Evolutionary conservation across 64 coral and sea anemone species (phyloP), one percentile per base, ranked within the genome.

Genomic region (Catalaphyllia jardinei): DNA sequence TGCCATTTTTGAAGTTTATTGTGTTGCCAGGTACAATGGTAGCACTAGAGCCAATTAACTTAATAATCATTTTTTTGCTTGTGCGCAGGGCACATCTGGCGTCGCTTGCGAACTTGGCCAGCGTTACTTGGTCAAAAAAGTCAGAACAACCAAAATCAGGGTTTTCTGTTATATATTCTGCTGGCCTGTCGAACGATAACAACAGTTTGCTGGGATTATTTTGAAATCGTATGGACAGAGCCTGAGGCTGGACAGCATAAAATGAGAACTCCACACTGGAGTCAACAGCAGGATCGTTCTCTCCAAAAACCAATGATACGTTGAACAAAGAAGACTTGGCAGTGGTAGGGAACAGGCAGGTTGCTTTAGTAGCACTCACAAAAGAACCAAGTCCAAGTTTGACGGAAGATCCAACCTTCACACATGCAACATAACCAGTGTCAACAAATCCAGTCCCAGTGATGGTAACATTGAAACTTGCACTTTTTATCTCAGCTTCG

Each of bases 371-470:
- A 16, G 80, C 25, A 69, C 80, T 87, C 1, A 93, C 72, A 60
- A 87, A 96, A 18, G 52, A 25, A 11, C 82, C 90, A 57, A 31
- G 51, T 4, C 57, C 86, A 25, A 69, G 22, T 11, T 69, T 69
- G 11, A 17, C 35, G 31, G 24, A 73, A 86, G 63, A 55, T 39
- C 54, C 69, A n/a, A 35, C 67, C 28, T 57, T 62, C 20, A 88
- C 31, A 64, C 91, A 93, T 49, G 63, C 79, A 16, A 93, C 6
- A 60, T 91, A 87, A 1, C 87, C 81, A 52, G 88, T 88, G 39
- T 93, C 61, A 17, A 87, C 62, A 67, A 96, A 96, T 60, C 91
- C 91, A 62, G 79, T 93, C 1, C 95, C 95, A 24, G 83, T 79
- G 28, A 96, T 93, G 28, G 64, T 93, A 31, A 74, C 52, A 61